Base-by-base conservation (phyloP, 2,113 vertebrate genomes). In the Nibea albiflora region DNA sequence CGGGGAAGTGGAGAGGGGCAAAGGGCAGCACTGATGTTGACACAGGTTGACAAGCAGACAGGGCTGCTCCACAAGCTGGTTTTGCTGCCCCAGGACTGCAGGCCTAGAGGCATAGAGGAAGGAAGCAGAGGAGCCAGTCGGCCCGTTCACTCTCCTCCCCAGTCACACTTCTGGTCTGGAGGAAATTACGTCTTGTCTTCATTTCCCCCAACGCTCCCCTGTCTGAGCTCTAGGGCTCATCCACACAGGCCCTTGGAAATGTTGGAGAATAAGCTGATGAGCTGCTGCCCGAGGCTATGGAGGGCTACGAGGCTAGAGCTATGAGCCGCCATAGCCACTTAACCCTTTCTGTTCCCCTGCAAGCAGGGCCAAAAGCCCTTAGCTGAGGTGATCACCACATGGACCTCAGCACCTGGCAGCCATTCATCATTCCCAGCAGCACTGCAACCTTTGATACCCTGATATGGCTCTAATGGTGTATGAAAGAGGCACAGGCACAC, bases 161-260 rank as follows among this genome's bases (percentile, higher is more conserved):
- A 47, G 65, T 79, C 73, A 60, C 63, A 74, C 68, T 62, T 71
- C 84, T 81, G 83, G 88, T 89, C 88, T 92, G 86, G 87, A 89
- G 90, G 87, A 95, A 94, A 95, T 94, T 85, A 93, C 87, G 87
- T 76, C 83, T 81, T 12, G 64, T 90, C 88, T 92, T 88, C 76
- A 90, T 93, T 91, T 92, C 86, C 89, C 80, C 28, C 69, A 47
- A 42, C 2, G 22, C 64, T 81, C 71, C 66, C 62, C 79, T 74
- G 81, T 44, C 28, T 66, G 50, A 88, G 80, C 79, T 60, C 49
- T 11, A 78, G 70, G 62, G 88, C 70, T 87, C 68, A 83, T 83
- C 71, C 85, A 66, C 57, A 14, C 4, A 5, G 76, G 77, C 61
- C 78, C 84, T 82, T 57, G 52, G 87, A 87, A 83, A 90, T 78